Percentiles rank a stretch among this genome's conserved stretches.
These are phyloP conservation scores for Telenomus remus DNA, from an alignment of 1,140 invertebrate species.

Conservation along the genomic window DNA sequence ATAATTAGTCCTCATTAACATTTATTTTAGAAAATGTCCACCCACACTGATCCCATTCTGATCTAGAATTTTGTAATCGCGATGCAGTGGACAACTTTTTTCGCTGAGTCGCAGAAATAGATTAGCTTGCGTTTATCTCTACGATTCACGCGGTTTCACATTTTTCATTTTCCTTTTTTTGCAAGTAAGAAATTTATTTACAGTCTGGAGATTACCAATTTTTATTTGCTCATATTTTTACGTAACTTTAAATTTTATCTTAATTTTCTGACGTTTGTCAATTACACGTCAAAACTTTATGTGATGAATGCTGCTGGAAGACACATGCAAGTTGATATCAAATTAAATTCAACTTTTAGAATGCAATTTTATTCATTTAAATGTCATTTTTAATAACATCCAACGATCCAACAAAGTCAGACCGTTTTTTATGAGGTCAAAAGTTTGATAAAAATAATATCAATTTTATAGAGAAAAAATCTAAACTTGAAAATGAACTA, in stretches of 20 bases:
- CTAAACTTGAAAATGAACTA: no score
- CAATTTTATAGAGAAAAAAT: no score
- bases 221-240: conserved; percentile 4
- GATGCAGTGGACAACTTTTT: not conserved
- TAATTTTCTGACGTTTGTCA: no score
- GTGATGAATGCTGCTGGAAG: no score
- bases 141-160: not conserved
- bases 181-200: conserved; percentile 21
- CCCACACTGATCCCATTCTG: conserved; percentile 1
- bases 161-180: conserved; percentile 5
- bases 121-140: conserved; percentile 4
- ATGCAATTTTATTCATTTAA: no score
- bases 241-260: not conserved
- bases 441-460: no score
- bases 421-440: no score
- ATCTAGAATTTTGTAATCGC: conserved; percentile 6
- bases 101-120: conserved; percentile 7
- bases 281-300: no score
- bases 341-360: no score
- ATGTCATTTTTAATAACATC: no score
- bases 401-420: no score
- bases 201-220: conserved; percentile 13
- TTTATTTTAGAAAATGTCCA: not conserved
- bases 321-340: no score
- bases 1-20: not conserved